Base-by-base conservation (phyloP, 2,113 vertebrate species). In the Toxostoma redivivum region DNA sequence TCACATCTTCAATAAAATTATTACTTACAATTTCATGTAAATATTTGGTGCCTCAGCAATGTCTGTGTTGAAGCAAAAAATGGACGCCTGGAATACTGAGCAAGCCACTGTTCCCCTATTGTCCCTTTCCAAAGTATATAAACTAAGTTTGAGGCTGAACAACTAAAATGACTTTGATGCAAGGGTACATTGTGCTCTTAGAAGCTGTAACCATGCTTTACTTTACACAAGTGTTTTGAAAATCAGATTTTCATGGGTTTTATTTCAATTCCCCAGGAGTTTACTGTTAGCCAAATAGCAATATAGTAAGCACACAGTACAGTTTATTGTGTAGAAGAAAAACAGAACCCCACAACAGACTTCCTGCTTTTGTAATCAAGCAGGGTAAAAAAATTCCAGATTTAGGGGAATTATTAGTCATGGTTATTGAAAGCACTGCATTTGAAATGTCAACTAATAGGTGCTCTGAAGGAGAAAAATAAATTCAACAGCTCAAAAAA, bases 351-450 rank as follows among this genome's bases (percentile, higher is more conserved):
- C 94, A 93, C 92, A 96, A 97, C 97, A 98, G 97, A 96, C 94
- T 98, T 97, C 97, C 97, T 98, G 98, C 97, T 98, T 98, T 98
- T 97, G 97, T 98, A 98, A 98, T 97, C 97, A 97, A 96, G 92
- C 31, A 73, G 70, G 90, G 88, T 64, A 56, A n/a, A 84, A 67
- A 88, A 70, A 12, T 1, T 82, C 92, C 97, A 76, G 27, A 96
- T 94, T 97, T 74, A 92, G 73, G 66, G 62, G 66, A 97, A 97
- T 97, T 97, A 97, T 95, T 97, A 97, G 87, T 95, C 90, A 93
- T 67, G 72, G 88, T 92, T 97, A 98, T 88, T 97, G 91, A 94
- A 93, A 95, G 82, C 78, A 94, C 33, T 60, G 56, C 58, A 79
- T 82, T 96, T 89, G 84, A 95, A 96, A 96, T 95, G 93, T 50